phyloP scores from a whole-genome alignment of 2,113 vertebrate species.

The Limnothrissa miodon region DNA sequence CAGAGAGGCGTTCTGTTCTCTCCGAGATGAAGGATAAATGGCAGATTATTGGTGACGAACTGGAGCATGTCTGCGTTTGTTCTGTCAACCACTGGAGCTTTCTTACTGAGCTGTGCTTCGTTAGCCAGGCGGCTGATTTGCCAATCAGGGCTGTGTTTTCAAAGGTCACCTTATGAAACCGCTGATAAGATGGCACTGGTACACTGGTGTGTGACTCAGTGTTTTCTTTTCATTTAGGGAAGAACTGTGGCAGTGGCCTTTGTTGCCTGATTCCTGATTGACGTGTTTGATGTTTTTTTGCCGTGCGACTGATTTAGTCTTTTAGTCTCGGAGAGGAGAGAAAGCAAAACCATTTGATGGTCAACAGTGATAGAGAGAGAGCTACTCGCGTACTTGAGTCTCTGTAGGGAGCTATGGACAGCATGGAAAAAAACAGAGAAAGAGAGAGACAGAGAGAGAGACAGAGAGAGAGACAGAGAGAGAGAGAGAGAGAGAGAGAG shows the following conservation, averaged over 20 bases:
- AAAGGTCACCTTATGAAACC: neutral
- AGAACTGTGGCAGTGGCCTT: neutral
- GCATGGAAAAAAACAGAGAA: slow-evolving; percentile 87
- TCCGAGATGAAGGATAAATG: neutral
- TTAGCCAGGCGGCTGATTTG: neutral
- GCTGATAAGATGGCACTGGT: neutral
- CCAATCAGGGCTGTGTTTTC: neutral
- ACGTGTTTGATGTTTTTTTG: neutral
- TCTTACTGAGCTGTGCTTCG: neutral
- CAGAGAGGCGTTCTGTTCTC: slow-evolving; percentile 26
- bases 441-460: slow-evolving; percentile 72
- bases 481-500: slow-evolving; percentile 29
- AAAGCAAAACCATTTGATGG: slow-evolving; percentile 88
- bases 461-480: no score
- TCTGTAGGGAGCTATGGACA: slow-evolving; percentile 98
- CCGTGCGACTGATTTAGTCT: neutral
- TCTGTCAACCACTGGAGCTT: neutral
- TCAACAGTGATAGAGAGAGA: slow-evolving; percentile 72
- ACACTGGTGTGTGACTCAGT: neutral
- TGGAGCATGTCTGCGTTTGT: neutral
- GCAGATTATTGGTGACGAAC: neutral
- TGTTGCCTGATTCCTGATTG: neutral
- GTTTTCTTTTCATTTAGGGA: slow-evolving; percentile 25
- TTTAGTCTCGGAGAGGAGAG: slow-evolving; percentile 65
- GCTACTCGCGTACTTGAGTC: slow-evolving; percentile 97